These are phyloP conservation scores for Sphaeramia orbicularis DNA, from an alignment of 2,797 vertebrate species.

Conservation along the genomic window DNA sequence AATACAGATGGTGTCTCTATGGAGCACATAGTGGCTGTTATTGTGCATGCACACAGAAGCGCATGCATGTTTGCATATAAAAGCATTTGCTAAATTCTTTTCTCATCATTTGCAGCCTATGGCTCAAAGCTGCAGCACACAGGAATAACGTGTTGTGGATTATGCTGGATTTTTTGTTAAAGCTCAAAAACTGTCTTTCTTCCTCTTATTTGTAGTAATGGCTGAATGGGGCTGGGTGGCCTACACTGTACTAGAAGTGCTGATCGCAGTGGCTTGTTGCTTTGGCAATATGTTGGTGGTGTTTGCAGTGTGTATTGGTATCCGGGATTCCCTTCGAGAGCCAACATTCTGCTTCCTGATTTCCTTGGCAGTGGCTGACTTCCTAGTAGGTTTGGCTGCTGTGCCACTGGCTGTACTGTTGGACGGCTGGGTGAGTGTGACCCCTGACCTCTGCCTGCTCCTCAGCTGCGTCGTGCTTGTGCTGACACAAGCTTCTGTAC, in stretches of 20 bases:
- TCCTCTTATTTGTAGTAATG: constrained; percentile 42
- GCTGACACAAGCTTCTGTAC: constrained; percentile 88
- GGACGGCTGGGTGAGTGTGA: constrained; percentile 75
- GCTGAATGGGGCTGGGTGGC: constrained; percentile 63
- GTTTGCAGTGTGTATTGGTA: constrained; percentile 82
- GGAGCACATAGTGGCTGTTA: constrained; percentile 40
- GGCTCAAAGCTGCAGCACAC: constrained; percentile 6
- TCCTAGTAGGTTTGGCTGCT: constrained; percentile 86
- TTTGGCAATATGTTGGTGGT: constrained; percentile 89
- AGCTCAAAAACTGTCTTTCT: neutral
- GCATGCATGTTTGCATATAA: constrained; percentile 62
- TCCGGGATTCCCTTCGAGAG: constrained; percentile 76
- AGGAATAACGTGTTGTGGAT: constrained; percentile 15
- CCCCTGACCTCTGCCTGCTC: constrained; percentile 84
- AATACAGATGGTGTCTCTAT: constrained; percentile 73
- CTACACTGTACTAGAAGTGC: constrained; percentile 69
- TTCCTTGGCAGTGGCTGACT: constrained; percentile 89
- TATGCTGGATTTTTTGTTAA: constrained; percentile 37
- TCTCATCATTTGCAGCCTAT: constrained; percentile 24
- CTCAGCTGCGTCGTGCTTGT: constrained; percentile 87
- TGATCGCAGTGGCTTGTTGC: constrained; percentile 74
- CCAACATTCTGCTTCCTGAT: constrained; percentile 88
- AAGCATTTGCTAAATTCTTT: constrained; percentile 33
- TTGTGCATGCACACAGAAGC: constrained; percentile 42
- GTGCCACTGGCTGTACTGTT: constrained; percentile 87